These are phyloP conservation scores for Cervus canadensis DNA, from an alignment of 2,113 vertebrate genomes.

Conservation along the genomic window DNA sequence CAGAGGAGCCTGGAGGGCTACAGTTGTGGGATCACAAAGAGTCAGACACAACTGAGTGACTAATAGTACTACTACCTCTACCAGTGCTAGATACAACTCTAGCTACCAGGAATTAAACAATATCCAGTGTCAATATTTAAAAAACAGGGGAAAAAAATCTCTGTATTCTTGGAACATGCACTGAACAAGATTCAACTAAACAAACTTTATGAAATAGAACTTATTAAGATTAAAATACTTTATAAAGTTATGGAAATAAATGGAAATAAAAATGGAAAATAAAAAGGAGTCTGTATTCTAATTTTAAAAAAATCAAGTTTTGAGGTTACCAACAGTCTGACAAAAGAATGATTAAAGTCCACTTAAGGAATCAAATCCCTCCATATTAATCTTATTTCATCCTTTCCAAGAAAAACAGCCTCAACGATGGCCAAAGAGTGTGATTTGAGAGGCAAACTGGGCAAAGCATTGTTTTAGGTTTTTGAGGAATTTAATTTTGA, in stretches of 20 bases:
- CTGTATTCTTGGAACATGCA: neutral
- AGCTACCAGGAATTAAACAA: neutral
- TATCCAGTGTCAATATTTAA: neutral
- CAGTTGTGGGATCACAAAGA: neutral
- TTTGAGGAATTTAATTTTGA: neutral
- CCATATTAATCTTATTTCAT: neutral
- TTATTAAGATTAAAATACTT: neutral
- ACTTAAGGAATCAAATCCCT: neutral
- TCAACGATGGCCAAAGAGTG: neutral
- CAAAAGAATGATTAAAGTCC: neutral
- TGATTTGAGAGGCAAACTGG: neutral
- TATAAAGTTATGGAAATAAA: neutral
- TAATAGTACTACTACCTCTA: neutral
- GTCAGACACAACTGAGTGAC: neutral
- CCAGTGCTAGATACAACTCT: neutral
- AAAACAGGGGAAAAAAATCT: neutral
- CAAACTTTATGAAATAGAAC: neutral
- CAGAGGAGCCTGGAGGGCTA: neutral
- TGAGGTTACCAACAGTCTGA: neutral
- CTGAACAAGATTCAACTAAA: neutral
- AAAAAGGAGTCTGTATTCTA: neutral
- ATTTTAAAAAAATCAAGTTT: neutral
- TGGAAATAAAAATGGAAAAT: neutral
- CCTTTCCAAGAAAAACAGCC: neutral
- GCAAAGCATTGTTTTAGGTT: neutral